phyloP scores from a whole-genome alignment of 2,113 vertebrate species.

The Salvator merianae region DNA sequence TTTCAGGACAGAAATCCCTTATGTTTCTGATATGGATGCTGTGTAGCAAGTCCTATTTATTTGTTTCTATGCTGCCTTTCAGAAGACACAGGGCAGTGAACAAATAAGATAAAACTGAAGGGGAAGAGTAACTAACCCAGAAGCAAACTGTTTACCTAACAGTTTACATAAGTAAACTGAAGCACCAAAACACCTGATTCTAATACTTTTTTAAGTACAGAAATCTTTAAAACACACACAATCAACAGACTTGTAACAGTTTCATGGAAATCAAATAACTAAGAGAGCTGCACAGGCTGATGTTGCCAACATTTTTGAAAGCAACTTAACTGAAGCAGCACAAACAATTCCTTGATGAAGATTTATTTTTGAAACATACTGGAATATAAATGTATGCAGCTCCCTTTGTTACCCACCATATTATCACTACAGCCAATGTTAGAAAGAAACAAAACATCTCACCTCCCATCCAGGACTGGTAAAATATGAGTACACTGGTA shows the following conservation, averaged over 20 bases:
- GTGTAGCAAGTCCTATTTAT: too few species aligned
- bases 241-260: neutral
- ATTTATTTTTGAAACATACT: neutral
- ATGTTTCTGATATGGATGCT: too few species aligned
- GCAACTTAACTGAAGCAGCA: neutral
- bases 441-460: slow-evolving; percentile 34
- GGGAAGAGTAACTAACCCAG: too few species aligned
- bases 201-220: neutral
- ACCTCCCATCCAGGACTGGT: slow-evolving; percentile 93
- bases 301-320: neutral
- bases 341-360: neutral
- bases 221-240: neutral
- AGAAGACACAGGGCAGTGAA: too few species aligned
- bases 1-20: too few species aligned
- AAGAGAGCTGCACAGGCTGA: neutral
- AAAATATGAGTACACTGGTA: slow-evolving; percentile 94
- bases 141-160: too few species aligned
- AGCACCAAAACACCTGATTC: too few species aligned
- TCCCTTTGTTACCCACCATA: too few species aligned
- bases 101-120: too few species aligned
- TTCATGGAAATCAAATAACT: neutral
- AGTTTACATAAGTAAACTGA: too few species aligned
- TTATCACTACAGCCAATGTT: neutral
- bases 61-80: too few species aligned
- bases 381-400: neutral